Evolutionary conservation across 2,888 invertebrate species (phyloP).

Genomic region (Caenorhabditis doughertyi): DNA sequence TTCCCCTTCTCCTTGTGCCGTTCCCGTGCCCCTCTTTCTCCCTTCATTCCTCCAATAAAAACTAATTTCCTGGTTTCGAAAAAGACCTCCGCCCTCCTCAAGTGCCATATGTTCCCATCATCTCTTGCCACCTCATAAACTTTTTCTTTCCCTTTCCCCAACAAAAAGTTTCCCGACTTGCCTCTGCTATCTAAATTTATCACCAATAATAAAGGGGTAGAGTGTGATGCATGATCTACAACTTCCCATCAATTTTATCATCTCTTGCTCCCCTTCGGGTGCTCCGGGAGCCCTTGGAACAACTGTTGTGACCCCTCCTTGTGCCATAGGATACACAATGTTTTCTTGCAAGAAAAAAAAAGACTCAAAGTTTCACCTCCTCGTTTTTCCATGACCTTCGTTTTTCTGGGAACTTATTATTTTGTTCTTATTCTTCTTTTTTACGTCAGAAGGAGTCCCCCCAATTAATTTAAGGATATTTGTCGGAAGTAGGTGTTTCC

Average conservation of each 20-base stretch:
- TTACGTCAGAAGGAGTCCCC: no score
- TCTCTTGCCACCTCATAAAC: slow-evolving; percentile 24
- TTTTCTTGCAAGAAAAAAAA: not conserved
- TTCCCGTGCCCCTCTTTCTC: no score
- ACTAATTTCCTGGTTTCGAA: no score
- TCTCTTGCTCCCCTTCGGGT: not conserved
- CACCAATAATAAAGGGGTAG: slow-evolving; percentile 5
- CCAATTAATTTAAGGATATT: not conserved
- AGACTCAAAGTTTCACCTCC: not conserved
- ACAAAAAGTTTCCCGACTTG: not conserved
- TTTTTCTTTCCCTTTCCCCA: not conserved
- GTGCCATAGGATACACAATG: slow-evolving; percentile 20
- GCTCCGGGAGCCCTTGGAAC: slow-evolving; percentile 2
- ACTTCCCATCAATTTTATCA: slow-evolving; percentile 28
- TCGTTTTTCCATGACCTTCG: not conserved
- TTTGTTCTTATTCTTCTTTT: slow-evolving; percentile 1
- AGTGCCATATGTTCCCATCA: not conserved
- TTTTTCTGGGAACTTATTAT: not conserved
- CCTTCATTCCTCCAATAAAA: no score
- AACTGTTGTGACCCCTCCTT: slow-evolving; percentile 27
- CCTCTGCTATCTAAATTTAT: slow-evolving; percentile 8
- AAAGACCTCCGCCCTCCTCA: not conserved
- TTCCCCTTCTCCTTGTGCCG: no score
- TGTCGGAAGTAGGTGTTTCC: slow-evolving; percentile 7
- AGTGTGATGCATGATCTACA: slow-evolving; percentile 24